These are phyloP conservation scores for Eurystomus glaucurus DNA, from an alignment of 2,797 vertebrate genomes.

Conservation along the genomic window DNA sequence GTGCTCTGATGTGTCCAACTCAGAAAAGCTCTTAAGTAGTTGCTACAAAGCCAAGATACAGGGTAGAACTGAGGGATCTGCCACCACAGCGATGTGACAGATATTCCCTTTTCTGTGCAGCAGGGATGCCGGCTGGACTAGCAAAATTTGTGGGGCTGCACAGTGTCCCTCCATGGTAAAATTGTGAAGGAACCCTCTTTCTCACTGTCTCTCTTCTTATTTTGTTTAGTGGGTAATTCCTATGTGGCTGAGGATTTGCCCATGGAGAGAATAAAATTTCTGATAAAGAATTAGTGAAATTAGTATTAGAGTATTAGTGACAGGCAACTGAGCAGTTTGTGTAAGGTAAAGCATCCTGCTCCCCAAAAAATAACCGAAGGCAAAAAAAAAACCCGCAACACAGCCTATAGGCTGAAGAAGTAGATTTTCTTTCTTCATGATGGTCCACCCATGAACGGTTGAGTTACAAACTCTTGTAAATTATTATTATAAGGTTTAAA, in stretches of 20 bases:
- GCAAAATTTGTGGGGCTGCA: background rate
- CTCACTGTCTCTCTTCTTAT: background rate
- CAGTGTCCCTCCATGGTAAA: background rate
- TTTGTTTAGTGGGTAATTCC: background rate
- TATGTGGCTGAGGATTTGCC: background rate
- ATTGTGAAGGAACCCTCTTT: background rate
- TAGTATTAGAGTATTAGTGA: background rate
- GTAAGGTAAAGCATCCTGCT: background rate
- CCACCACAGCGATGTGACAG: rapidly evolving
- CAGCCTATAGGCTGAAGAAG: background rate
- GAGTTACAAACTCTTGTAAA: background rate
- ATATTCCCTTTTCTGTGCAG: background rate
- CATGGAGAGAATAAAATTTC: background rate
- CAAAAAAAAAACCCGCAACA: background rate
- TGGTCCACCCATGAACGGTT: background rate
- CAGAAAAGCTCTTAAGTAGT: background rate
- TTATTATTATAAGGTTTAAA: background rate
- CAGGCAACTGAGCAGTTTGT: background rate
- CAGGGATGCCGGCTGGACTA: background rate
- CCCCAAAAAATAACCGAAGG: background rate
- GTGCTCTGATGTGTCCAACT: background rate
- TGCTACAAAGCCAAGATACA: background rate
- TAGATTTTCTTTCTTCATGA: background rate
- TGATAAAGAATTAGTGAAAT: background rate
- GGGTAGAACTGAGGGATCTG: background rate